phyloP scores from a whole-genome alignment of 2,113 vertebrate species.

The Platichthys flesus region DNA sequence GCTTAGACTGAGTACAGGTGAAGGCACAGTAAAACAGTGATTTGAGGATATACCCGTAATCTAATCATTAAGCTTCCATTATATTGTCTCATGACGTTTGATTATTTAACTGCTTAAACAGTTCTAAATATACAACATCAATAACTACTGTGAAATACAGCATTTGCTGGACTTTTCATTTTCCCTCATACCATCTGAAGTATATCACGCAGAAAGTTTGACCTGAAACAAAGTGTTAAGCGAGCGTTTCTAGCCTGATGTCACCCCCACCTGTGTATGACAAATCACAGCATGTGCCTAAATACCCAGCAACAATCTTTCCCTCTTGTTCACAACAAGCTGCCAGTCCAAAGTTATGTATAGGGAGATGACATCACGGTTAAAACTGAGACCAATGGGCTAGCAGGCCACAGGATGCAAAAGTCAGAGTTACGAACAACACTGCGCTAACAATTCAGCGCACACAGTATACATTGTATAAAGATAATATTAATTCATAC shows the following conservation, averaged over 20 bases:
- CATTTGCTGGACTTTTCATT: not conserved
- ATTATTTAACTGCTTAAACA: not conserved
- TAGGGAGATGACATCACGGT: slow-evolving; percentile 45
- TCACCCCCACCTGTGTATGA: slow-evolving; percentile 11
- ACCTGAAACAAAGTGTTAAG: slow-evolving; percentile 3
- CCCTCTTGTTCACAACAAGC: slow-evolving; percentile 17
- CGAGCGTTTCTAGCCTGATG: not conserved
- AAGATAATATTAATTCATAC: no score
- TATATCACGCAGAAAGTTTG: not conserved
- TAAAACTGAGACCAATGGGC: slow-evolving; percentile 42
- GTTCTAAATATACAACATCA: not conserved
- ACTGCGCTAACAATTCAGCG: no score
- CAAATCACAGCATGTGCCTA: slow-evolving; percentile 30
- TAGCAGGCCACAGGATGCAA: slow-evolving; percentile 28
- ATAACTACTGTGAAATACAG: not conserved
- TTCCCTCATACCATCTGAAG: not conserved
- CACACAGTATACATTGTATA: not conserved
- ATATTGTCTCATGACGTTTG: not conserved
- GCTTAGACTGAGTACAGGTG: not conserved
- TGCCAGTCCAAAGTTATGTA: slow-evolving; percentile 42
- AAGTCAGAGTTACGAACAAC: not conserved
- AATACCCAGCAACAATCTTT: slow-evolving; percentile 22
- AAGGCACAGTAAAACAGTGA: not conserved
- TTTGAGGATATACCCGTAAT: not conserved
- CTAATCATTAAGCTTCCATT: not conserved